Evolutionary conservation across 2,888 invertebrate species (phyloP), one percentile per base, ranked within the genome.

Genomic region (Clitarchus hookeri): DNA sequence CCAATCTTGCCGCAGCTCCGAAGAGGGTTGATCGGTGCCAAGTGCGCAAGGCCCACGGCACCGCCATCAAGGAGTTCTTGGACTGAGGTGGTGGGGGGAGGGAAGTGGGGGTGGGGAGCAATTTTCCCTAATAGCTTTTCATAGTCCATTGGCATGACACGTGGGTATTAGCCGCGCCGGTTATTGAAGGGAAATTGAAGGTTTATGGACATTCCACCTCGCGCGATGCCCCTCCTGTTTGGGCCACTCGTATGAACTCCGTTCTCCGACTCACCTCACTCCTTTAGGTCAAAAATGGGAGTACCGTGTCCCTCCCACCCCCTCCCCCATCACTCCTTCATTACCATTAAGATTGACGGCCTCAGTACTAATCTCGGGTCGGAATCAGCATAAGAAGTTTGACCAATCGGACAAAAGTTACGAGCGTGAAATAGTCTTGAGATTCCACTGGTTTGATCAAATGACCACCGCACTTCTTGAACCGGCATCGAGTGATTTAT

Each of bases 181-280:
- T 65, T 65, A 65, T 65, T 65, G 65, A 65, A 65, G 65, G 65
- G 65, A 12, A 65, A 65, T 65, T 65, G 65, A 65, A 65, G 65
- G 65, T n/a, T 65, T 65, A n/a, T 65, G 65, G n/a, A 65, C 65
- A 65, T 65, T 65, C 65, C 65, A n/a, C 65, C 19, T 8, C 19
- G 8, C n/a, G 19, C 65, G 8, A 11, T n/a, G n/a, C 65, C 65
- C 19, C 65, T 65, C 65, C 16, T 65, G 19, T 48, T 48, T 48
- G 16, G 48, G 48, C 48, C 16, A 1, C 6, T 48, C 48, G 0
- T 8, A 16, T 48, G 48, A 16, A 48, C 48, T 48, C 6, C 3
- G 16, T 48, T 13, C 6, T 11, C 48, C 48, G 12, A 48, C 48
- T 48, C 48, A 48, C 11, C 48, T 16, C 11, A 65, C 65, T 16